Percentiles rank a stretch among this genome's conserved stretches.
Conservation (phyloP, 2,888 invertebrate genomes). For the Trichogramma dendrolimi region DNA sequence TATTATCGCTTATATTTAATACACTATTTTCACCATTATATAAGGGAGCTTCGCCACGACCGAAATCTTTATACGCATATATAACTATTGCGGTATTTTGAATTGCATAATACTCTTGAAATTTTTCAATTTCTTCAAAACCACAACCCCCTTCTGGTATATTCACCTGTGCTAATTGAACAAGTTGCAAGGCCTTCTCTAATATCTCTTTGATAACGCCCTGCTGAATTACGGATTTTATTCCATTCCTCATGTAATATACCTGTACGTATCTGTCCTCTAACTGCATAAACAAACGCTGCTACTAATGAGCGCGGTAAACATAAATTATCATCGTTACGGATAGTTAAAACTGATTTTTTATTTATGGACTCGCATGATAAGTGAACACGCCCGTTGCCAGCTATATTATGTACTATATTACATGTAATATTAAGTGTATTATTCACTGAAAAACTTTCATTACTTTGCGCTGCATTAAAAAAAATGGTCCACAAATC, state of each 20-base stretch:
- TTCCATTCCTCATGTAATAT: not conserved
- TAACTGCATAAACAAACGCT: not conserved
- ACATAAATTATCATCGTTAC: constrained; percentile 5
- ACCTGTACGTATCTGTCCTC: not conserved
- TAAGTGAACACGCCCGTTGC: not conserved
- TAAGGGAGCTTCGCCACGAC: not conserved
- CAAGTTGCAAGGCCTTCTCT: constrained; percentile 3
- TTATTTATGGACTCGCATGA: constrained; percentile 2
- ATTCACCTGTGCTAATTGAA: no score
- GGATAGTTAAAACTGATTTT: constrained; percentile 3
- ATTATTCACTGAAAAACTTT: no score
- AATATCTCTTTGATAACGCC: not conserved
- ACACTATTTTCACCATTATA: constrained; percentile 9
- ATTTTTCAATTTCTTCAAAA: constrained; percentile 7
- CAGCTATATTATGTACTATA: not conserved
- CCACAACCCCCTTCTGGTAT: no score
- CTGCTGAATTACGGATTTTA: not conserved
- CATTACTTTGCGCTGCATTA: not conserved
- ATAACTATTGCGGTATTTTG: constrained; percentile 1
- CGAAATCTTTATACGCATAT: constrained; percentile 1
- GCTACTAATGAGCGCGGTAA: not conserved
- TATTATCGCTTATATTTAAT: not conserved
- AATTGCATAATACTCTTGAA: constrained; percentile 11
- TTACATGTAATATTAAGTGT: not conserved
- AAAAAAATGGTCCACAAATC: no score